Evolutionary conservation across 1,140 invertebrate species (phyloP), one percentile per base, ranked within the genome.

Genomic region (Pemphigus obesinymphae): DNA sequence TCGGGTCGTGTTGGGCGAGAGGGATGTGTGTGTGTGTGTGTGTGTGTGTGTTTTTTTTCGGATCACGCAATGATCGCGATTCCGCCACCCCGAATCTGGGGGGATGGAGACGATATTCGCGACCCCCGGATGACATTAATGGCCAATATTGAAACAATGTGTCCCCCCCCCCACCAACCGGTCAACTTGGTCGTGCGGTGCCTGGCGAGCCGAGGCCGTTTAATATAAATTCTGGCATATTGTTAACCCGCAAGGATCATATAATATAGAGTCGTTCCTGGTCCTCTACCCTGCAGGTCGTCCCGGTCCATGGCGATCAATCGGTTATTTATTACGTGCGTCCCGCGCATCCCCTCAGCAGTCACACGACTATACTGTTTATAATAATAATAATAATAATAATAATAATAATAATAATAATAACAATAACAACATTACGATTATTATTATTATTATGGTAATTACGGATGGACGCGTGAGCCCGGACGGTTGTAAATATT

Each of bases 171-270:
- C 66, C 43, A 13, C 20, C 66, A n/a, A n/a, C 34, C 66, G 37
- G 17, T 17, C 37, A 10, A 10, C 37, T 10, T 40, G 58, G 15
- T 31, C 58, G 5, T 40, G 37, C 37, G 0, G 55, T 23, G n/a
- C 10, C 53, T 23, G 55, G 7, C 55, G 58, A 26, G 4, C 11
- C 40, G 23, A 11, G 17, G 23, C 70, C 73, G 50, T 76, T 76
- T 78, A 55, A 78, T 78, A 78, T 78, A 78, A 78, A 78, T 78
- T 78, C 20, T 78, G 75, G 75, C 75, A 78, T 78, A 78, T 78
- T 78, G 75, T 78, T 78, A 78, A 78, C 75, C 75, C 75, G 68
- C 68, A 37, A 78, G 31, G 75, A 78, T 78, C 50, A 34, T 37
- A 70, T 70, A 70, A 37, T 70, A 45, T 29, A 70, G 37, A 45